Evolutionary conservation across 1,140 invertebrate species (phyloP).

Genomic region (Sminthurinus signatus): DNA sequence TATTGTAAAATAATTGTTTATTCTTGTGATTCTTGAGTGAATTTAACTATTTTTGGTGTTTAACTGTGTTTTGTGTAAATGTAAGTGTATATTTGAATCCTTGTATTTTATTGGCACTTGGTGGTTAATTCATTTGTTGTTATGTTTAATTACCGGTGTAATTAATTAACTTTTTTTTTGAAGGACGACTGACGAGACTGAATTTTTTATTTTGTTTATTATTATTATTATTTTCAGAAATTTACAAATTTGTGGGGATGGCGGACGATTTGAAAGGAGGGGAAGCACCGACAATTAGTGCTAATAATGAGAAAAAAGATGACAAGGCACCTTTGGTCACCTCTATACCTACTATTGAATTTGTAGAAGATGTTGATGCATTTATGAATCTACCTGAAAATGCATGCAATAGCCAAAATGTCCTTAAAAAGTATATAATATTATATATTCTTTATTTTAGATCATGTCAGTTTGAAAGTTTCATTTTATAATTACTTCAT

Average conservation of each 20-base stretch:
- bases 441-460: neutral
- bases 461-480: neutral
- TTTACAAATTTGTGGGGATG: slow-evolving; percentile 14
- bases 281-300: neutral
- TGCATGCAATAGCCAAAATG: slow-evolving; percentile 68
- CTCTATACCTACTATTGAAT: slow-evolving; percentile 27
- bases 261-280: slow-evolving; percentile 18
- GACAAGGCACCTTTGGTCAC: slow-evolving; percentile 6
- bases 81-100: too few relatives aligned
- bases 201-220: neutral
- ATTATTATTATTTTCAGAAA: neutral
- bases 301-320: neutral
- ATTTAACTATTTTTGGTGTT: too few relatives aligned
- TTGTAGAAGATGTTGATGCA: slow-evolving; percentile 80
- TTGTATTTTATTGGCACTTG: too few relatives aligned
- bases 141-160: too few relatives aligned
- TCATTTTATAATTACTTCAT: neutral
- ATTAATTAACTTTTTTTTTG: slow-evolving; percentile 7
- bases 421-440: slow-evolving; percentile 59
- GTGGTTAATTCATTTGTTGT: neutral
- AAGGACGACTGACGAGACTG: neutral
- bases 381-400: slow-evolving; percentile 82
- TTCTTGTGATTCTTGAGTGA: too few relatives aligned
- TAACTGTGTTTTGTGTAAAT: too few relatives aligned
- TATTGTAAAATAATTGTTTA: too few relatives aligned